Percentiles rank a stretch among this genome's conserved stretches.
These are phyloP conservation scores for Drosophila subpulchrella DNA, from an alignment of 1,140 invertebrate genomes.

Conservation along the genomic window DNA sequence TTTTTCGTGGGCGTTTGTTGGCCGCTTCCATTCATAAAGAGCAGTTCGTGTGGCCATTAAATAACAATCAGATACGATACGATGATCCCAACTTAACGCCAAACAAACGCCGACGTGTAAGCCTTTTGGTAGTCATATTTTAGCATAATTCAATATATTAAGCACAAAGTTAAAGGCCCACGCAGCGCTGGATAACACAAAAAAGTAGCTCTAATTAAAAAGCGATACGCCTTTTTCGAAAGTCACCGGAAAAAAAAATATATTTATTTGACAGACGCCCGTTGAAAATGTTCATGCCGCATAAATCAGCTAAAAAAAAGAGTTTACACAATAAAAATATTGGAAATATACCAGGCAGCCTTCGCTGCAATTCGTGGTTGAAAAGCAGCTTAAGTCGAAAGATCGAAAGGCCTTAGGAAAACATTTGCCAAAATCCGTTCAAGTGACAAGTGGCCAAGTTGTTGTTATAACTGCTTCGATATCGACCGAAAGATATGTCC, in stretches of 20 bases:
- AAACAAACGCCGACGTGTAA: slow-evolving; percentile 79
- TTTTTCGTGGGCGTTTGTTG: slow-evolving; percentile 42
- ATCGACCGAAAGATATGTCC: slow-evolving; percentile 43
- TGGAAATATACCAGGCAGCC: slow-evolving; percentile 33
- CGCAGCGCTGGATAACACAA: slow-evolving; percentile 33
- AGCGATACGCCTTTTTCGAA: slow-evolving; percentile 60
- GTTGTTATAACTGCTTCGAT: slow-evolving; percentile 54
- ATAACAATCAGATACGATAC: slow-evolving; percentile 77
- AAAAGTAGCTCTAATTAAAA: slow-evolving; percentile 78
- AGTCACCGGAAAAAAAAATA: slow-evolving; percentile 39
- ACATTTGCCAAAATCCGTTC: slow-evolving; percentile 70
- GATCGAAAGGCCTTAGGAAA: slow-evolving; percentile 74
- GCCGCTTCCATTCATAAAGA: slow-evolving; percentile 75
- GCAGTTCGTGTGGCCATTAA: slow-evolving; percentile 67
- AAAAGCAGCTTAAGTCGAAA: slow-evolving; percentile 66
- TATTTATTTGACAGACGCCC: slow-evolving; percentile 59
- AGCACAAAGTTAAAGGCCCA: slow-evolving; percentile 49
- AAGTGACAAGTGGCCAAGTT: slow-evolving; percentile 67
- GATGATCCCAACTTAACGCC: slow-evolving; percentile 73
- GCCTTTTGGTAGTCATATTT: slow-evolving; percentile 57
- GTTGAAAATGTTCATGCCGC: slow-evolving; percentile 54
- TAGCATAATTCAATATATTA: slow-evolving; percentile 60
- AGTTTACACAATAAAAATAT: slow-evolving; percentile 33
- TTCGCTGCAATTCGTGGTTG: slow-evolving; percentile 42
- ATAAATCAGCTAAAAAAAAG: slow-evolving; percentile 41